phyloP scores from a whole-genome alignment of 1,140 invertebrate species.

The Formica exsecta region DNA sequence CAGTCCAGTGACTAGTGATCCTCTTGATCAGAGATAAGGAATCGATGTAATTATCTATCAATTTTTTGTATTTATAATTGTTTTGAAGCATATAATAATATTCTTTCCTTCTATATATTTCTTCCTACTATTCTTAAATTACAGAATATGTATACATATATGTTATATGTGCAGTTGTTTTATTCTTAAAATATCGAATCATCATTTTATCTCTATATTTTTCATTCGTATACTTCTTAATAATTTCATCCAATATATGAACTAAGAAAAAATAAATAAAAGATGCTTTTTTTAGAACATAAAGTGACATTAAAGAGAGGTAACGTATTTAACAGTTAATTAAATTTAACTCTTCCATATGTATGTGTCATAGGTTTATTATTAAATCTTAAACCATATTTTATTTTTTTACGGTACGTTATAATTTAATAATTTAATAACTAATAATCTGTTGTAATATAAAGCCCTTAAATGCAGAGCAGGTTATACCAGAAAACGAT shows the following conservation, averaged over 20 bases:
- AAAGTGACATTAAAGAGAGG: conserved; percentile 9
- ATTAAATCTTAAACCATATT: conserved; percentile 21
- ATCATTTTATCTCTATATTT: not conserved
- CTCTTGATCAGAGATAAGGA: conserved; percentile 3
- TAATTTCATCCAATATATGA: not conserved
- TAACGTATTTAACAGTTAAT: conserved; percentile 47
- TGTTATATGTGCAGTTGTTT: not conserved
- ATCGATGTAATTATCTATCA: not conserved
- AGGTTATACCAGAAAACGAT: conserved; percentile 44
- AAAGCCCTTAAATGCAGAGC: conserved; percentile 21
- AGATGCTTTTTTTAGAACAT: conserved; percentile 12
- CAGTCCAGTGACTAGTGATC: conserved; percentile 24
- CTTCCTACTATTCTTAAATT: not conserved
- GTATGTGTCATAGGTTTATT: conserved; percentile 30
- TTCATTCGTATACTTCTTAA: not conserved
- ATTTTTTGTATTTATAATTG: not conserved
- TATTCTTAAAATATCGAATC: conserved; percentile 1
- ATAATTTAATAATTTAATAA: conserved; percentile 57
- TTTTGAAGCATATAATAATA: not conserved
- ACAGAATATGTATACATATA: not conserved
- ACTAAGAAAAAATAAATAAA: not conserved
- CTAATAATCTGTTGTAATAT: conserved; percentile 49
- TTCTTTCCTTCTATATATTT: not conserved
- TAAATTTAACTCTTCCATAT: conserved; percentile 39
- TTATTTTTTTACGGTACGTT: conserved; percentile 44